phyloP scores from a whole-genome alignment of 2,113 vertebrate species.

The Puma concolor region DNA sequence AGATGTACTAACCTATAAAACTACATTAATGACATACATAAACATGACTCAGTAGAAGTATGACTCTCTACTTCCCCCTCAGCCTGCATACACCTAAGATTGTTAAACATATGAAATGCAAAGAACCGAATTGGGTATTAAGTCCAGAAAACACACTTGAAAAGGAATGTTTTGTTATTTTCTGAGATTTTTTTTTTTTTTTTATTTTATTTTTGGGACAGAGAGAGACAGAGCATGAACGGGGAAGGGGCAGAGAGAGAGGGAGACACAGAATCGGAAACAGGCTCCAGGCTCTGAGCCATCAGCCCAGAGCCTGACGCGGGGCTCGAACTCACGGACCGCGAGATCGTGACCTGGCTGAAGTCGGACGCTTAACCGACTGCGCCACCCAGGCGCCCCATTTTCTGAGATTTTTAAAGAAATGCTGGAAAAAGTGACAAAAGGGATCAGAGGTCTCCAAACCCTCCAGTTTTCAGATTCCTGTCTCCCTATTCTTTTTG shows the following conservation, averaged over 20 bases:
- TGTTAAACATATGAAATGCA: neutral
- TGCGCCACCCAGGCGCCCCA: no score
- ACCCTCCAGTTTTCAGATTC: neutral
- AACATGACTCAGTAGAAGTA: neutral
- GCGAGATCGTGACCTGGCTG: no score
- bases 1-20: neutral
- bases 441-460: neutral
- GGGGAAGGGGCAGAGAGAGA: no score
- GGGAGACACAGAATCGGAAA: no score
- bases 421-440: neutral
- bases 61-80: neutral
- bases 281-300: no score
- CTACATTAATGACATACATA: neutral
- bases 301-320: no score
- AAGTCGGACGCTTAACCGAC: no score
- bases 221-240: no score
- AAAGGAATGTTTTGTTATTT: neutral
- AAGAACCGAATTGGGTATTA: slow-evolving; percentile 28
- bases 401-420: slow-evolving; percentile 23
- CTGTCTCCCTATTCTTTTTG: neutral
- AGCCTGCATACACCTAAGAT: neutral
- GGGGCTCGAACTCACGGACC: no score
- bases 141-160: slow-evolving; percentile 1
- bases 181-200: slow-evolving; percentile 2
- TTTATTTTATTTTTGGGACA: no score